Evolutionary conservation across 2,113 vertebrate genomes (phyloP).

Genomic region (Psilopogon haemacephalus): DNA sequence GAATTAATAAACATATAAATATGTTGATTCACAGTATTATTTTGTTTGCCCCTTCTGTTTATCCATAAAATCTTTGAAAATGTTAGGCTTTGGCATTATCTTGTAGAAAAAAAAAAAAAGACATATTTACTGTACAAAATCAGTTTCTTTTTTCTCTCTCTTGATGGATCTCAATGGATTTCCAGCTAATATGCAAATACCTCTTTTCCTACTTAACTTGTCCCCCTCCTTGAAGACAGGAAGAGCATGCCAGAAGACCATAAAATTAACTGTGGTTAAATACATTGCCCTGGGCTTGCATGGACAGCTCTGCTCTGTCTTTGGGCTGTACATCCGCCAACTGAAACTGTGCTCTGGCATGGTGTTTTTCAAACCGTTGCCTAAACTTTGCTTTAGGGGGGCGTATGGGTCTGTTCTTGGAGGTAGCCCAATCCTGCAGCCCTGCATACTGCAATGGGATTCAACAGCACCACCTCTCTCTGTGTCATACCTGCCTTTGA

Average conservation of each 20-base stretch:
- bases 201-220: not conserved
- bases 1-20: conserved; percentile 49
- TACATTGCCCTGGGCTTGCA: not conserved
- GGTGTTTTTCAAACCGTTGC: not conserved
- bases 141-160: not conserved
- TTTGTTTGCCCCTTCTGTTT: conserved; percentile 43
- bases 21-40: conserved; percentile 33
- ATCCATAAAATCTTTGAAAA: conserved; percentile 18
- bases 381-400: not conserved
- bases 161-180: not conserved
- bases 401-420: not conserved
- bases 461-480: not conserved
- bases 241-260: not conserved
- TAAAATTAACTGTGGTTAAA: not conserved
- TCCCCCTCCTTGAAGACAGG: not conserved
- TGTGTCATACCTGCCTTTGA: accelerated
- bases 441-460: not conserved
- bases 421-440: not conserved
- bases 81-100: not conserved
- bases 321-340: not conserved
- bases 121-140: not conserved
- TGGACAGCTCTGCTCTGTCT: not conserved
- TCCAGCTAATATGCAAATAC: not conserved
- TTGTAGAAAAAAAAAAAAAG: conserved; percentile 6
- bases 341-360: not conserved